Conservation (phyloP, 1,140 invertebrate species). For the Macrobrachium nipponense region DNA sequence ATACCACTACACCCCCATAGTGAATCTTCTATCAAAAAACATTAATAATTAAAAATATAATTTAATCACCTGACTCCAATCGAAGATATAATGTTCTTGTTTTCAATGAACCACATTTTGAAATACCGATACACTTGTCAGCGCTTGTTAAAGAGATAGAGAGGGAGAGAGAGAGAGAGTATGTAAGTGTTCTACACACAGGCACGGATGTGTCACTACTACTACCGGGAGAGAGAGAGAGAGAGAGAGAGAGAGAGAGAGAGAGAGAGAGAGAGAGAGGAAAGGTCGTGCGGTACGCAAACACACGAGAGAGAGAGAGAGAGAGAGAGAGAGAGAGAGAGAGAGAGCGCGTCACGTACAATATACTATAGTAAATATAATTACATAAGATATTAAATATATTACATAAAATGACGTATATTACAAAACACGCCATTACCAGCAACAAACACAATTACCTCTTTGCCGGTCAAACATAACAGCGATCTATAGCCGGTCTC, state of each 20-base stretch:
- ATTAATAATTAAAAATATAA: neutral
- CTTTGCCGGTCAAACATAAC: too few species aligned
- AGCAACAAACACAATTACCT: too few species aligned
- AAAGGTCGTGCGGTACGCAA: neutral
- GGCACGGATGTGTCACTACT: neutral
- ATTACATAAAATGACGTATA: too few species aligned
- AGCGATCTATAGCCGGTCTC: too few species aligned
- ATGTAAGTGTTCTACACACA: neutral
- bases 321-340: conserved; percentile 1
- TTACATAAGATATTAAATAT: too few species aligned
- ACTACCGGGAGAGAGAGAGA: neutral
- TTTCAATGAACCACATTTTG: too few species aligned
- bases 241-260: neutral
- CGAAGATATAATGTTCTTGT: too few species aligned
- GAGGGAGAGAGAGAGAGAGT: neutral
- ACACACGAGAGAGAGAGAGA: neutral
- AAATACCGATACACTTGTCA: neutral
- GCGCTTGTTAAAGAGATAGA: neutral
- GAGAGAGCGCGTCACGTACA: neutral
- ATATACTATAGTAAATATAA: neutral
- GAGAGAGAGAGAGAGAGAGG: conserved; percentile 20
- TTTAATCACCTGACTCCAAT: too few species aligned
- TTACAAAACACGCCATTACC: too few species aligned
- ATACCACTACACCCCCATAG: neutral
- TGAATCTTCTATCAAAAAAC: neutral